phyloP scores from a whole-genome alignment of 2,113 vertebrate genomes.

The Callopanchax toddi region DNA sequence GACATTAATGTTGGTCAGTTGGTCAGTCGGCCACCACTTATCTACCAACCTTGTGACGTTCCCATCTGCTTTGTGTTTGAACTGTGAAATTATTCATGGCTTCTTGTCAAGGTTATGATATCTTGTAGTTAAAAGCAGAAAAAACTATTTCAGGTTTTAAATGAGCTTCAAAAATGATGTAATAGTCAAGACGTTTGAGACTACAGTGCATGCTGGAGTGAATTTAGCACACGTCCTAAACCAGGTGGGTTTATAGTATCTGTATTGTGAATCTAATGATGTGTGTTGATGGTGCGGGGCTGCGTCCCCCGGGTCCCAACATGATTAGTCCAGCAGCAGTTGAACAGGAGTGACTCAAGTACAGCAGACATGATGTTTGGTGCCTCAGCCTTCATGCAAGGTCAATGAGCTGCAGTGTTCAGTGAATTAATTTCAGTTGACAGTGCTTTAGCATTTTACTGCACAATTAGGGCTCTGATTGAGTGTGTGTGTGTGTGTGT shows the following conservation, averaged over 20 bases:
- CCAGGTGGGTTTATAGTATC: too few species aligned
- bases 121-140: too few species aligned
- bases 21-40: not conserved
- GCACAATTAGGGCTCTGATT: conserved; percentile 27
- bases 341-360: conserved; percentile 55
- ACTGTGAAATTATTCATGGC: not conserved
- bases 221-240: conserved; percentile 3
- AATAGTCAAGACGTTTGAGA: too few species aligned
- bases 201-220: not conserved
- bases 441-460: conserved; percentile 38
- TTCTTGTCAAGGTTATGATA: not conserved
- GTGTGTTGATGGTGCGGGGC: conserved; percentile 9
- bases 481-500: conserved; percentile 18
- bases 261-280: conserved; percentile 52
- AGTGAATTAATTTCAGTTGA: conserved; percentile 61
- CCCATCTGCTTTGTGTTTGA: not conserved
- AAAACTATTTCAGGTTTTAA: too few species aligned
- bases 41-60: not conserved
- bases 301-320: conserved; percentile 40
- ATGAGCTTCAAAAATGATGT: too few species aligned
- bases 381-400: conserved; percentile 46
- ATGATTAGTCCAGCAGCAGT: conserved; percentile 48
- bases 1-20: not conserved
- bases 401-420: conserved; percentile 49
- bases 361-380: conserved; percentile 32